Evolutionary conservation across 1,140 invertebrate genomes (phyloP).

Genomic region (Leptinotarsa defecta): DNA sequence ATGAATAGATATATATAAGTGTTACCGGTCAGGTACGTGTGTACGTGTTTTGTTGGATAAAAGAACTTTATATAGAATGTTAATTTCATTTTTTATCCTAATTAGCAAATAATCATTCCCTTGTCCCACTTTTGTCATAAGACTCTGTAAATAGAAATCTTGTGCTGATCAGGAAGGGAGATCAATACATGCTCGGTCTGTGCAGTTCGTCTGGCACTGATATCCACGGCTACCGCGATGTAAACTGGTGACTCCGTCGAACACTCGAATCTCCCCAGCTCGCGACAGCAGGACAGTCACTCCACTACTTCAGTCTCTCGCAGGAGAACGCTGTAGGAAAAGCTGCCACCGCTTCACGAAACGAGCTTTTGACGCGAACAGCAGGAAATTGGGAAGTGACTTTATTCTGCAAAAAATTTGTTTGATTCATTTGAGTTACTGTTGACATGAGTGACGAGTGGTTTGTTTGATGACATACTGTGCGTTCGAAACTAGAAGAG

Average conservation of each 20-base stretch:
- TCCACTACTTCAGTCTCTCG: slow-evolving; percentile 10
- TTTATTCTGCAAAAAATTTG: not conserved
- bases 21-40: no score
- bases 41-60: no score
- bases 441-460: not conserved
- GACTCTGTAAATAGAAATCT: no score
- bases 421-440: not conserved
- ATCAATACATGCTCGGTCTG: not conserved
- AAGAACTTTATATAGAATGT: no score
- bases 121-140: no score
- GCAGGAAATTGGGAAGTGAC: not conserved
- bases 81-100: no score
- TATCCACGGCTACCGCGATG: slow-evolving; percentile 22
- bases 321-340: slow-evolving; percentile 2
- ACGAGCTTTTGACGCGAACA: not conserved
- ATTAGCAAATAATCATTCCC: no score
- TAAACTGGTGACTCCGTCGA: slow-evolving; percentile 10
- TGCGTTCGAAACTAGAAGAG: slow-evolving; percentile 15
- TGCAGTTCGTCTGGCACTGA: not conserved
- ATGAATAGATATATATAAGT: no score
- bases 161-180: not conserved
- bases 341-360: not conserved
- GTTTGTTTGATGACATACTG: slow-evolving; percentile 16
- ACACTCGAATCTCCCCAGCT: not conserved
- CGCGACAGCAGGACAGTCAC: slow-evolving; percentile 19